phyloP scores from a whole-genome alignment of 1,140 invertebrate genomes.

The Acromyrmex heyeri region DNA sequence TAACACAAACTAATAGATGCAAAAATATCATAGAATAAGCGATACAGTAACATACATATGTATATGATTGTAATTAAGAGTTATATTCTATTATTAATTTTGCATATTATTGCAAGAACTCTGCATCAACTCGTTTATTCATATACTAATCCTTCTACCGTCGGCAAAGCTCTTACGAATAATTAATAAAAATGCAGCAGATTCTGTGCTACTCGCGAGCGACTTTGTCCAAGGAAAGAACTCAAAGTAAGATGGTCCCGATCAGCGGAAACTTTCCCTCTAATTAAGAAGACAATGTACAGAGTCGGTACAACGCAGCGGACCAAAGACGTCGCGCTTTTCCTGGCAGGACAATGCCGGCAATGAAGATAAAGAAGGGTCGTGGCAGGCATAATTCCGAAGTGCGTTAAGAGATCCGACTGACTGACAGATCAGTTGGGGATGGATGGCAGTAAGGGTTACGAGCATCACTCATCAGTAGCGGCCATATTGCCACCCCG shows the following conservation, averaged over 20 bases:
- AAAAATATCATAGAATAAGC: neutral
- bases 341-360: conserved; percentile 62
- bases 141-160: conserved; percentile 27
- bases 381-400: conserved; percentile 75
- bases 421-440: conserved; percentile 77
- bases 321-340: conserved; percentile 52
- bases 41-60: neutral
- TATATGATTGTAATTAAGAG: conserved; percentile 12
- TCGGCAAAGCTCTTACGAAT: conserved; percentile 33
- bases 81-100: neutral
- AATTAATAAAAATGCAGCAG: conserved; percentile 58
- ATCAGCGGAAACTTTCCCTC: conserved; percentile 49
- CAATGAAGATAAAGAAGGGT: conserved; percentile 77
- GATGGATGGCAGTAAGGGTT: conserved; percentile 84
- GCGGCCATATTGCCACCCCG: conserved; percentile 84
- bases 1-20: neutral
- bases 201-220: conserved; percentile 30
- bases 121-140: conserved; percentile 1
- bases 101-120: conserved; percentile 2
- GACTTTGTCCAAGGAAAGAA: conserved; percentile 48
- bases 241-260: conserved; percentile 57
- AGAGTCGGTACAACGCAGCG: conserved; percentile 23
- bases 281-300: conserved; percentile 63
- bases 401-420: conserved; percentile 77
- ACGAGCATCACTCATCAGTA: conserved; percentile 86